A percentile compares a stretch with the other conserved stretches of the same genome.
Conservation (phyloP, 2,113 vertebrate species). For the Gnathonemus echidnorhynchus region DNA sequence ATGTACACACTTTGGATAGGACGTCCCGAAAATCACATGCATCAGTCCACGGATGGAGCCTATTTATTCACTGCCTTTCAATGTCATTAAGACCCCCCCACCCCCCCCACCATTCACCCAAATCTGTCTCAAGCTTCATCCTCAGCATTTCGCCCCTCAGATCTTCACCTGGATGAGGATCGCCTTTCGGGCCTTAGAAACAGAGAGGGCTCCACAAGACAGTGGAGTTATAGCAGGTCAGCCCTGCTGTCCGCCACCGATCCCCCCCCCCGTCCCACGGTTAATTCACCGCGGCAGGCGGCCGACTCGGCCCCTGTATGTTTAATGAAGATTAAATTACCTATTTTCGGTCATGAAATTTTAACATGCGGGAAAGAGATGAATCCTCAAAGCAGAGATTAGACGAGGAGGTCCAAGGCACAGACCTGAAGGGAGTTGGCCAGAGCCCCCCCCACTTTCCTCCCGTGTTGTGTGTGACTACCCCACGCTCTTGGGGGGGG, state of each 20-base stretch:
- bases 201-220: slow-evolving; percentile 44
- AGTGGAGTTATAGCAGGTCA: slow-evolving; percentile 46
- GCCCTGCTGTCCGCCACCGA: slow-evolving; percentile 29
- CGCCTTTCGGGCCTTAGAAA: slow-evolving; percentile 33
- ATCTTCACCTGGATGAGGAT: slow-evolving; percentile 45
- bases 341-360: slow-evolving; percentile 60
- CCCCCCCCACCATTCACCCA: slow-evolving; percentile 29
- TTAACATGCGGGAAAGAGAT: slow-evolving; percentile 40
- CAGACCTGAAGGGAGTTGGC: slow-evolving; percentile 20
- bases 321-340: slow-evolving; percentile 68
- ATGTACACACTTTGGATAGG: slow-evolving; percentile 58
- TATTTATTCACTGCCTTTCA: slow-evolving; percentile 61
- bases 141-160: slow-evolving; percentile 50
- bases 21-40: slow-evolving; percentile 61
- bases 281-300: slow-evolving; percentile 50
- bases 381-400: slow-evolving; percentile 44
- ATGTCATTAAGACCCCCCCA: slow-evolving; percentile 47
- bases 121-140: slow-evolving; percentile 41
- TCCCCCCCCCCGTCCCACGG: slow-evolving; percentile 35
- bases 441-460: slow-evolving; percentile 31
- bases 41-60: slow-evolving; percentile 54
- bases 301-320: slow-evolving; percentile 47
- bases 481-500: neutral
- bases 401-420: slow-evolving; percentile 31
- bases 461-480: neutral